phyloP scores from a whole-genome alignment of 2,113 vertebrate species.

The Sturnus vulgaris region DNA sequence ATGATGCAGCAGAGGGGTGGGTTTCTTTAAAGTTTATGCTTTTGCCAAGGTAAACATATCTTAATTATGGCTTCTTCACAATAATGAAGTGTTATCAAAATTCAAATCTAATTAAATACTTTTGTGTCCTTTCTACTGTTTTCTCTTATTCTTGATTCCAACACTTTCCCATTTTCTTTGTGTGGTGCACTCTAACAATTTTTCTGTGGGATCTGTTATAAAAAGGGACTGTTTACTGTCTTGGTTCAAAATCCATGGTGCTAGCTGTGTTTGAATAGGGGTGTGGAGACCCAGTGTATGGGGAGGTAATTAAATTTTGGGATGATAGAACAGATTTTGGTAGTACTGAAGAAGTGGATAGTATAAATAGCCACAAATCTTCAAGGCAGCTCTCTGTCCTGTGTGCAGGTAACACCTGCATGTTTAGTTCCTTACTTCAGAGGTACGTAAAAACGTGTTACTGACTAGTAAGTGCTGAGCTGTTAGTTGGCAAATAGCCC shows the following conservation, averaged over 20 bases:
- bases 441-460: not conserved
- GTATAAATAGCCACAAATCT: not conserved
- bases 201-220: not conserved
- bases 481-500: not conserved
- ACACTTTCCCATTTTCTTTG: not conserved
- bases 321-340: not conserved
- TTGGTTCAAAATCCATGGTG: not conserved
- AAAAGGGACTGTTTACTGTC: not conserved
- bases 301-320: not conserved
- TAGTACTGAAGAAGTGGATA: not conserved
- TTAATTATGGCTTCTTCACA: not conserved
- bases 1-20: not conserved
- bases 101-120: slow-evolving; percentile 6
- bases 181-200: not conserved
- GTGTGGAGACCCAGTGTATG: not conserved
- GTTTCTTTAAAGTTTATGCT: not conserved
- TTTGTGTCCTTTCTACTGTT: not conserved
- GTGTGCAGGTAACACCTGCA: not conserved
- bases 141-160: not conserved
- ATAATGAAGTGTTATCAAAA: not conserved
- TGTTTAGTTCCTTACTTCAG: not conserved
- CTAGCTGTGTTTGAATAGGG: not conserved
- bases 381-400: not conserved
- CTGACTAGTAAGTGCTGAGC: not conserved
- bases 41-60: not conserved